phyloP scores from a whole-genome alignment of 2,888 invertebrate genomes.

The Tolmerus cingulatus region DNA sequence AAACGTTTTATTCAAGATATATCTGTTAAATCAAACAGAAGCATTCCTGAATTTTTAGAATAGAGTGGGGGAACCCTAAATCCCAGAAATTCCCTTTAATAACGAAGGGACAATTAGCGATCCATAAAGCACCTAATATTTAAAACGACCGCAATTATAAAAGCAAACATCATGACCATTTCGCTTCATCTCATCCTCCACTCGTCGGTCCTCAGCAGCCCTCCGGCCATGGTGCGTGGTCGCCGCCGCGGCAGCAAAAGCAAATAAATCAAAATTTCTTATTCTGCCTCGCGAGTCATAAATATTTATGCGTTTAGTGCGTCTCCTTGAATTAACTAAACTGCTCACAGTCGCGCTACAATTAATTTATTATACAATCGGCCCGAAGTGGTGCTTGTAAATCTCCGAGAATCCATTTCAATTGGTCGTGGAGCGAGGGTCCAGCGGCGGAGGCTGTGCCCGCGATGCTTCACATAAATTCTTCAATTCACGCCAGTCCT shows the following conservation, averaged over 20 bases:
- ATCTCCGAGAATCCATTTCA: not conserved
- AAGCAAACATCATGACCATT: not conserved
- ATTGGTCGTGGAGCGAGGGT: not conserved
- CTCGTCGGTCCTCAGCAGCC: not conserved
- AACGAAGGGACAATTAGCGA: not conserved
- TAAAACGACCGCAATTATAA: not conserved
- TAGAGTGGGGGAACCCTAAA: not conserved
- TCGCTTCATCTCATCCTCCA: not conserved
- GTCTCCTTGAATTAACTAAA: not conserved
- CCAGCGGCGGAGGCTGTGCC: not conserved
- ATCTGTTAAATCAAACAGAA: not conserved
- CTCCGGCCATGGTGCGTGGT: not conserved
- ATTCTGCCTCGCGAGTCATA: not conserved
- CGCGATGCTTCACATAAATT: not conserved
- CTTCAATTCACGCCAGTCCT: not conserved
- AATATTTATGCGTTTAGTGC: not conserved
- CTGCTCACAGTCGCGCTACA: not conserved
- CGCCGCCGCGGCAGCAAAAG: not conserved
- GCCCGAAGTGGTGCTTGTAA: not conserved
- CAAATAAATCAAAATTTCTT: not conserved
- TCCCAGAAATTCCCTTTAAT: not conserved
- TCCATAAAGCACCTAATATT: not conserved
- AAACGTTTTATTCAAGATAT: not conserved
- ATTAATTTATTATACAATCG: not conserved
- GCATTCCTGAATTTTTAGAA: not conserved